Percentiles rank a stretch among this genome's conserved stretches.
Evolutionary conservation across 2,797 vertebrate species (phyloP).

Genomic region (Alectoris magna): DNA sequence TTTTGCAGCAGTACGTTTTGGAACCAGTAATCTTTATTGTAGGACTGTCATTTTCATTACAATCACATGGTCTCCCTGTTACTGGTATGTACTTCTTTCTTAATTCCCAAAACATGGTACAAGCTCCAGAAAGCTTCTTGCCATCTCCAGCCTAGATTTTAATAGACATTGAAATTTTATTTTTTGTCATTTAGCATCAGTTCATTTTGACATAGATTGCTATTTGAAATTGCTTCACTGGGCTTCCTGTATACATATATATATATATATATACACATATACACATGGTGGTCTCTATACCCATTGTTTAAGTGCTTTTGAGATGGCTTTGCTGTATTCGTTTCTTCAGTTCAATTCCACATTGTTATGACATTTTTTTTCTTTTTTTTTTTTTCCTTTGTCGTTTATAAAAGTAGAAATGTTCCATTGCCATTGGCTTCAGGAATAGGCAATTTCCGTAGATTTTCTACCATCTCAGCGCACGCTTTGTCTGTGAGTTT

Average conservation of each 20-base stretch:
- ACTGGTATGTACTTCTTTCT: not conserved
- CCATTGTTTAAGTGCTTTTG: not conserved
- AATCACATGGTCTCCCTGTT: not conserved
- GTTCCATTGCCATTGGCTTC: not conserved
- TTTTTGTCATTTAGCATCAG: not conserved
- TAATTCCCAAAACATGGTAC: not conserved
- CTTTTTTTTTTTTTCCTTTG: not conserved
- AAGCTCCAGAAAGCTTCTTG: not conserved
- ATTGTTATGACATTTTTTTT: not conserved
- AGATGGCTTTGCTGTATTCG: not conserved
- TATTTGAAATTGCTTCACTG: not conserved
- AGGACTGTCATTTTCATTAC: not conserved
- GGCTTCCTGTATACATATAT: not conserved
- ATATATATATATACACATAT: too few species aligned
- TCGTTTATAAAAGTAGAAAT: not conserved
- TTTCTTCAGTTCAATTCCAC: not conserved
- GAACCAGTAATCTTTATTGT: not conserved
- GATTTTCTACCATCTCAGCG: not conserved
- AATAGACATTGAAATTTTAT: not conserved
- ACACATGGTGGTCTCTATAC: not conserved
- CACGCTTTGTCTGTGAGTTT: not conserved
- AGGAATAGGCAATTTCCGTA: not conserved
- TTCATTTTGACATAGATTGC: not conserved
- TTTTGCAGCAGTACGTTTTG: not conserved
- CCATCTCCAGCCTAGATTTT: not conserved